Base-by-base conservation (phyloP, 2,888 invertebrate species). In the Drosophila monieri region DNA sequence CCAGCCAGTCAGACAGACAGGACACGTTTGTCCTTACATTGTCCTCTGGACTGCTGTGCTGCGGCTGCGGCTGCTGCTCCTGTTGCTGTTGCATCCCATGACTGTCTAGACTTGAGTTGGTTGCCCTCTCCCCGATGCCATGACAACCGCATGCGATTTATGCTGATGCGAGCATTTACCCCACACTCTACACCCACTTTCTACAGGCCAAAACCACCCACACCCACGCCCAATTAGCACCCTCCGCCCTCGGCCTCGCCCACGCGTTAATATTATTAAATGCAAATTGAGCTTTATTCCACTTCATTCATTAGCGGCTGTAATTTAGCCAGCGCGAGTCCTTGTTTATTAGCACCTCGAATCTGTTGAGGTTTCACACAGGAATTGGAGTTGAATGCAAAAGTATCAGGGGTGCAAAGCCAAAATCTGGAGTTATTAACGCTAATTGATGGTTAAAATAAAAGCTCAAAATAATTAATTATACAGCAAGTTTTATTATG, bases 221-320 rank as follows among this genome's bases (percentile, higher is more conserved):
- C 39, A 10, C 46, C 10, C 14, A 4, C 14, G 6, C 15, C 12
- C 39, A 70, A 46, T 30, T 43, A 32, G 27, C 47, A 48, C 44
- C 30, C 30, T 10, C 23, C 21, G 39, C 12, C 37, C 46, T 30
- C 35, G 43, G 43, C 47, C 23, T 6, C 35, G 21, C 8, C 57
- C 55, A 69, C 59, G 78, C 88, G 79, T 85, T 87, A 87, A 88
- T 85, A 75, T 85, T 79, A 87, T 88, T 85, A 85, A 85, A 88
- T 88, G 83, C 86, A 85, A 88, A 88, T 85, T 85, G 79, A 85
- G 88, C 83, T 88, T 87, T 85, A 81, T 85, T 77, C 83, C 80
- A 78, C 76, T 85, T 78, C 73, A 74, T 81, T 85, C 80, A 88
- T 85, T 85, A 87, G 85, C 71, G 79, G 43, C 67, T 47, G 70